phyloP scores from a whole-genome alignment of 2,888 invertebrate species.

The Agrochola lychnidis region DNA sequence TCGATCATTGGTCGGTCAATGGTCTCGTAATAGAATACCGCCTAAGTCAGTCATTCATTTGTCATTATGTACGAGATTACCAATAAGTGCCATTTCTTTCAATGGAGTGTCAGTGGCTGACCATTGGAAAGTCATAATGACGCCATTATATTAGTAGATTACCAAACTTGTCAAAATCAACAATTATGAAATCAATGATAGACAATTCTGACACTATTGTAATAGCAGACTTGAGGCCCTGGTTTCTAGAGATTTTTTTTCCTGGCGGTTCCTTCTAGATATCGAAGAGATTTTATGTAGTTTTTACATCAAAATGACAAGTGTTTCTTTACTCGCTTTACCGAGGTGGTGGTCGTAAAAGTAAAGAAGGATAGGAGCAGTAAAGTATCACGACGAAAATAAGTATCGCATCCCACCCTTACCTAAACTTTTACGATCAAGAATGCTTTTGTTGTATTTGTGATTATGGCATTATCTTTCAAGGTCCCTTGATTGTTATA shows the following conservation, averaged over 20 bases:
- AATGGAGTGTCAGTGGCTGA: too few relatives aligned
- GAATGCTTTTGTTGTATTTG: slow-evolving; percentile 5
- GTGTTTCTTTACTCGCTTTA: background rate
- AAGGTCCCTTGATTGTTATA: slow-evolving; percentile 8
- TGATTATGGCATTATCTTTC: slow-evolving; percentile 13
- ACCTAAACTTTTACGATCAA: slow-evolving; percentile 11
- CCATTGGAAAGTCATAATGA: too few relatives aligned
- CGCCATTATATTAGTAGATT: too few relatives aligned
- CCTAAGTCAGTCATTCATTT: too few relatives aligned
- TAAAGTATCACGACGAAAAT: background rate
- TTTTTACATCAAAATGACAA: background rate
- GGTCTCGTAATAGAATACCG: too few relatives aligned
- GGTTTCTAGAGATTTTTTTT: background rate
- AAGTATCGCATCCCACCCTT: slow-evolving; percentile 12
- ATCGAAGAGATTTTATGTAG: background rate
- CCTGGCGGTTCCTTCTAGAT: background rate
- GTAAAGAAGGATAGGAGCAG: background rate
- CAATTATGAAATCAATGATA: too few relatives aligned
- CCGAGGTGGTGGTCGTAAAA: background rate
- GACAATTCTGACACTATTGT: too few relatives aligned
- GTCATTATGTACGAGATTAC: too few relatives aligned
- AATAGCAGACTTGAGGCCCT: too few relatives aligned
- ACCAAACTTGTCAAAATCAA: too few relatives aligned
- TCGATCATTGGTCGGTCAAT: too few relatives aligned
- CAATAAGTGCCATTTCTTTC: too few relatives aligned